Evolutionary conservation across 2,797 vertebrate species (phyloP).

Genomic region (Gila robusta): DNA sequence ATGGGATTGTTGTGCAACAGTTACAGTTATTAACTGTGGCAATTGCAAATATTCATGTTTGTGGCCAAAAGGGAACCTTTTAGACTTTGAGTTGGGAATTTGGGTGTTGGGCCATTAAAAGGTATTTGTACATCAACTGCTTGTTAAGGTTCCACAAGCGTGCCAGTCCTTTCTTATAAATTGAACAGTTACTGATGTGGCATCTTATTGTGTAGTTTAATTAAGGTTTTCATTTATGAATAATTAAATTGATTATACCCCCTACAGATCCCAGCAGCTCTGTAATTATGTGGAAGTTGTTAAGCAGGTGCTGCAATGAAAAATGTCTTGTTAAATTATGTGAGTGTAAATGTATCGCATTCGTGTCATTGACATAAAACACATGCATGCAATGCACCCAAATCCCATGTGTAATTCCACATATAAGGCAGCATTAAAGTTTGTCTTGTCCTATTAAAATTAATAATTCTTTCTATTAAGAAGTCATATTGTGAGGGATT

Average conservation of each 20-base stretch:
- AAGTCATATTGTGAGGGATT: background rate
- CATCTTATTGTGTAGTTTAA: slow-evolving; percentile 54
- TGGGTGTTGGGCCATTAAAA: slow-evolving; percentile 4
- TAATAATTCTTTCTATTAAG: background rate
- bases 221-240: slow-evolving; percentile 59
- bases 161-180: slow-evolving; percentile 46
- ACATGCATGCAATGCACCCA: slow-evolving; percentile 10
- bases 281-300: slow-evolving; percentile 56
- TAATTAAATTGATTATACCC: slow-evolving; percentile 61
- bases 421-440: slow-evolving; percentile 1
- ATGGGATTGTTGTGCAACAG: background rate
- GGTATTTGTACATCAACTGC: slow-evolving; percentile 15
- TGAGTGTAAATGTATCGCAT: slow-evolving; percentile 27
- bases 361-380: slow-evolving; percentile 1
- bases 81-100: background rate
- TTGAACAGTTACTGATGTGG: slow-evolving; percentile 43
- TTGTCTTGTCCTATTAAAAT: background rate
- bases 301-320: slow-evolving; percentile 54
- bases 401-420: background rate
- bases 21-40: background rate
- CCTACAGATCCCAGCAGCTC: slow-evolving; percentile 57
- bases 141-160: slow-evolving; percentile 15
- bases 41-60: background rate
- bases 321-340: slow-evolving; percentile 44
- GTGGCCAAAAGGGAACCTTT: background rate